These are phyloP conservation scores for Microctenopoma lineatum DNA, from an alignment of 2,797 vertebrate species.

Conservation along the genomic window DNA sequence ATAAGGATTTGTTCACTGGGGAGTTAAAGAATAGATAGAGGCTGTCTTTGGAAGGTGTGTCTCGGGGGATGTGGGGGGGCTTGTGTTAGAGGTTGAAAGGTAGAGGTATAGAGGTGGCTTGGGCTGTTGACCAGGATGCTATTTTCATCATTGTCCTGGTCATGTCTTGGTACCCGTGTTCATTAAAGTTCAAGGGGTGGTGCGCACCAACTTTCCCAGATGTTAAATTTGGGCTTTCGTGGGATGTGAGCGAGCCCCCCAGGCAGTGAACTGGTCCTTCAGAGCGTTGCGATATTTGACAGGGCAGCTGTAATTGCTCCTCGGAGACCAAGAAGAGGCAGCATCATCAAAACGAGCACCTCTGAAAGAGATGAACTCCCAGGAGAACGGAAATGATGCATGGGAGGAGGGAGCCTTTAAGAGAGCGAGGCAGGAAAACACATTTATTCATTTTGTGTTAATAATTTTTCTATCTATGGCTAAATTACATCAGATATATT, in stretches of 20 bases:
- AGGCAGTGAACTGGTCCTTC: conserved; percentile 69
- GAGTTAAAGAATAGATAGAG: conserved; percentile 60
- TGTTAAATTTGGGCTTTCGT: conserved; percentile 66
- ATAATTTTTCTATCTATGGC: conserved; percentile 68
- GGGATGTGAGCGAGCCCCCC: conserved; percentile 65
- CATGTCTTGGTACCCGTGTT: conserved; percentile 48
- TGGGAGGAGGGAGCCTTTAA: conserved; percentile 42
- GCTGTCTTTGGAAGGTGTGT: conserved; percentile 58
- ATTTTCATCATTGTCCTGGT: conserved; percentile 61
- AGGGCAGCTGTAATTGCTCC: conserved; percentile 81
- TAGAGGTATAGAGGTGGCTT: conserved; percentile 53
- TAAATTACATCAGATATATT: conserved; percentile 70
- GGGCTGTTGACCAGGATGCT: conserved; percentile 53
- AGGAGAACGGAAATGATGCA: conserved; percentile 47
- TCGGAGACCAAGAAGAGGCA: conserved; percentile 73
- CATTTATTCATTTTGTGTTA: conserved; percentile 73
- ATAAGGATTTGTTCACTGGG: conserved; percentile 64
- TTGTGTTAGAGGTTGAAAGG: conserved; percentile 55
- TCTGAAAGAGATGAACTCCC: conserved; percentile 65
- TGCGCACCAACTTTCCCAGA: conserved; percentile 62
- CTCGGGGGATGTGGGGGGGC: conserved; percentile 34
- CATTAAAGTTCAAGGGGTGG: conserved; percentile 67
- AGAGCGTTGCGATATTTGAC: conserved; percentile 76
- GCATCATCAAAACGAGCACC: conserved; percentile 71
- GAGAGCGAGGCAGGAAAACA: conserved; percentile 40